Conservation (phyloP, 53 echinoderm and acorn worm species). For the Actinopyga echinites region DNA sequence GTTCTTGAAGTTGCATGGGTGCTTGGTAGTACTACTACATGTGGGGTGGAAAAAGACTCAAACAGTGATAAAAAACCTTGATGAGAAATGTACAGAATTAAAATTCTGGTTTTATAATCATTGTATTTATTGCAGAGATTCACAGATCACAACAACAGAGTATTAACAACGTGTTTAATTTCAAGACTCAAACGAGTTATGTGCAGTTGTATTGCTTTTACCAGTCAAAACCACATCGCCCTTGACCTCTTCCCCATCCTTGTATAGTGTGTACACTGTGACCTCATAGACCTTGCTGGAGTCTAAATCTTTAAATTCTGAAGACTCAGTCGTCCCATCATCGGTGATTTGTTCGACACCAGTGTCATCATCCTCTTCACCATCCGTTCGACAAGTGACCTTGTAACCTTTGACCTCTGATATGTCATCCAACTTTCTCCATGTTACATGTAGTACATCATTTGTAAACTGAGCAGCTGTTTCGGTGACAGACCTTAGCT, state of each 20-base stretch:
- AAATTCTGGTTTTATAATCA: too few relatives aligned
- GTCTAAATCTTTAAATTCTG: not conserved
- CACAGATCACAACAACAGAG: too few relatives aligned
- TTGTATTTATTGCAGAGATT: too few relatives aligned
- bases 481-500: not conserved
- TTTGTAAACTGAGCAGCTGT: not conserved
- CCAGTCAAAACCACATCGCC: too few relatives aligned
- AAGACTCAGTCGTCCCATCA: not conserved
- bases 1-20: too few relatives aligned
- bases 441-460: conserved; percentile 1
- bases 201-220: too few relatives aligned
- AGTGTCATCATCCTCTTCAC: not conserved
- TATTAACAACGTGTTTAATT: too few relatives aligned
- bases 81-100: too few relatives aligned
- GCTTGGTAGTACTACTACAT: too few relatives aligned
- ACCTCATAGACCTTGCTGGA: not conserved
- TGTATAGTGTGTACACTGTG: conserved; percentile 4
- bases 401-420: conserved; percentile 33
- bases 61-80: too few relatives aligned
- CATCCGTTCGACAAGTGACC: not conserved
- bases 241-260: not conserved
- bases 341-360: not conserved
- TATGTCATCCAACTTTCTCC: not conserved
- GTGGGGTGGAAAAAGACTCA: too few relatives aligned
- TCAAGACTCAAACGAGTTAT: too few relatives aligned